Base-by-base conservation (phyloP, 2,797 vertebrate species). In the Lagodon rhomboides region DNA sequence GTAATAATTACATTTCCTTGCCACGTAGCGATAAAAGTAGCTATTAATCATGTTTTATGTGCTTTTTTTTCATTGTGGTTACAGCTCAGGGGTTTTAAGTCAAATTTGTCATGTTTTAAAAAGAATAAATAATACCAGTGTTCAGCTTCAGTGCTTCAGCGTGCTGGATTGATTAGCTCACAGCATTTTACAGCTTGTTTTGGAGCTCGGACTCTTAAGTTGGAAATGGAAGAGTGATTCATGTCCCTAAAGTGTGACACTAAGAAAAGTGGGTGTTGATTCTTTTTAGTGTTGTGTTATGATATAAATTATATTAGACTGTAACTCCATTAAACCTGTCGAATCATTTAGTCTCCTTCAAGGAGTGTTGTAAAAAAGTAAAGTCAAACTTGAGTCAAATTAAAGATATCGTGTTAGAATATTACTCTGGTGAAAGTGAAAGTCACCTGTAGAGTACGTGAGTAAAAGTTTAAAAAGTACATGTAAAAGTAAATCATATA, bases 91-190 rank as follows among this genome's bases (percentile, higher is more conserved):
- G 56, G 59, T 51, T 73, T 72, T 5, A 41, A 47, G 22, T 46
- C n/a, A 41, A 16, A 81, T 64, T n/a, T 56, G 44, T 74, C 55
- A 60, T 25, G 15, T 73, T 53, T 75, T 43, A 20, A 61, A 77
- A 83, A 80, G 54, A 62, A 78, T 23, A 56, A 73, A 79, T 63
- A 23, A 62, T 3, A 25, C 15, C 13, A 0, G 3, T 8, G 25
- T 75, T 88, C 46, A 61, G 61, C 80, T 51, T 53, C 46, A 63
- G 17, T 18, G 68, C 68, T 59, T 75, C 67, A 68, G 81, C 17
- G 3, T 25, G 20, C 49, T 55, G n/a, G 66, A 65, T 16, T 73
- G 16, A 86, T 73, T 56, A 17, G 38, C 49, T 77, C n/a, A 17
- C 47, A 63, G 15, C 44, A 27, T 30, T 12, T 12, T 7, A 3